phyloP scores from a whole-genome alignment of 2,888 invertebrate species.

The Stictocephala bisonia region DNA sequence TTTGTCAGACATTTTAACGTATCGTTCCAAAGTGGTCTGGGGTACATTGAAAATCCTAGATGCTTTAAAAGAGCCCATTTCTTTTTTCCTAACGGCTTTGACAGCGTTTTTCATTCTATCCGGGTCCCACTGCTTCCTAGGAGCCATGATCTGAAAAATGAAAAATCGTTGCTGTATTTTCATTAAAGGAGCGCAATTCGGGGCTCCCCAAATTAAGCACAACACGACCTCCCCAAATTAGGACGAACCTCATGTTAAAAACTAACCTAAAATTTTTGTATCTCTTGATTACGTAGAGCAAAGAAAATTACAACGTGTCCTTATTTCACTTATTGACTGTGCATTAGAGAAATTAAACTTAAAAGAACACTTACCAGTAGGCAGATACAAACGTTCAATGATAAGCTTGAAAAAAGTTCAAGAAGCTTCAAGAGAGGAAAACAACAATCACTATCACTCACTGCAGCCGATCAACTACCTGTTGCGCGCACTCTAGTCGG shows the following conservation, averaged over 20 bases:
- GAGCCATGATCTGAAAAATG: conserved; percentile 20
- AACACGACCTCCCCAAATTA: neutral
- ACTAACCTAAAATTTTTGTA: neutral
- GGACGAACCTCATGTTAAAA: neutral
- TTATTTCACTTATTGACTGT: no score
- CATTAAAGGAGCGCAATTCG: neutral
- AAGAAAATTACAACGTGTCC: no score
- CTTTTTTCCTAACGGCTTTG: conserved; percentile 20
- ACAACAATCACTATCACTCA: no score
- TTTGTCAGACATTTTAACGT: conserved; percentile 10
- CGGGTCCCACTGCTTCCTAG: conserved; percentile 28
- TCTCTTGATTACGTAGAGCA: neutral
- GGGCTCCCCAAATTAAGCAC: neutral
- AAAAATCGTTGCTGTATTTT: neutral
- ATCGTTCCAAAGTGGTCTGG: conserved; percentile 15
- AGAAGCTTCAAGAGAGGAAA: no score
- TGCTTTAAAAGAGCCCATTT: conserved; percentile 36
- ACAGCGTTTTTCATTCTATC: conserved; percentile 35
- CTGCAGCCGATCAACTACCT: no score
- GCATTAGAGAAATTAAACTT: no score
- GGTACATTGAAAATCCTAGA: conserved; percentile 33
- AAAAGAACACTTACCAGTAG: no score
- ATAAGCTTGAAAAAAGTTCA: no score
- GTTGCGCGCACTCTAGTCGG: no score
- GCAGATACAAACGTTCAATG: no score